Base-by-base conservation (phyloP, 2,888 invertebrate genomes). In the Yponomeuta evonymella region DNA sequence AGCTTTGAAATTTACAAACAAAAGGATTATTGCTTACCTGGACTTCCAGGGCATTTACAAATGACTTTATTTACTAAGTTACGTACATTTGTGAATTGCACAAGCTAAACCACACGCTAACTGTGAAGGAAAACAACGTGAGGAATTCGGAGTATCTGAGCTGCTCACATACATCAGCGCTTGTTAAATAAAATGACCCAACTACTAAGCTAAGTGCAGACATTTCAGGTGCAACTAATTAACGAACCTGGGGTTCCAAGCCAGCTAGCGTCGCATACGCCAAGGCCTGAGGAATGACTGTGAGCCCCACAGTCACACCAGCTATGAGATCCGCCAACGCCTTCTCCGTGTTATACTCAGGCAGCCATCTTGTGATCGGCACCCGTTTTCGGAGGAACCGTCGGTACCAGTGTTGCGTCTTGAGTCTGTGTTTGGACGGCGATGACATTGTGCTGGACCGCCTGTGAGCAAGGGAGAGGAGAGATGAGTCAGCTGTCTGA, bases 261-360 rank as follows among this genome's bases (percentile, higher is more conserved):
- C 97, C 97, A 43, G 97, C 98, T 72, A 98, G 89, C 15, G 96
- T 96, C 8, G 98, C 97, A 83, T 98, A 98, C 0, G 98, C 98
- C 75, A 98, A 88, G 11, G 97, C 97, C 83, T 98, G 98, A 0
- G 98, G 98, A 91, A 98, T 95, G 65, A 98, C 97, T 0, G 98
- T 98, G 36, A 98, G 93, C 0, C 97, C 98, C 0, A 98, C 98
- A 1, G 98, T 98, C 72, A 98, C 91, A 1, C 98, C 98, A 29
- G 98, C 98, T 78, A 98, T 97, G 69, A 96, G 81, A 89, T 98
- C 98, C 73, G 96, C 95, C 70, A 97, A 83, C 1, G 96, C 94
- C 84, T 96, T 95, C 73, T 96, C 95, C 0, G 94, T 92, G 78
- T 95, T 95, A 87, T 97, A 97, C 70, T 94, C 93, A 0, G 95